These are phyloP conservation scores for Elgaria multicarinata DNA, from an alignment of 2,113 vertebrate genomes.

Conservation along the genomic window DNA sequence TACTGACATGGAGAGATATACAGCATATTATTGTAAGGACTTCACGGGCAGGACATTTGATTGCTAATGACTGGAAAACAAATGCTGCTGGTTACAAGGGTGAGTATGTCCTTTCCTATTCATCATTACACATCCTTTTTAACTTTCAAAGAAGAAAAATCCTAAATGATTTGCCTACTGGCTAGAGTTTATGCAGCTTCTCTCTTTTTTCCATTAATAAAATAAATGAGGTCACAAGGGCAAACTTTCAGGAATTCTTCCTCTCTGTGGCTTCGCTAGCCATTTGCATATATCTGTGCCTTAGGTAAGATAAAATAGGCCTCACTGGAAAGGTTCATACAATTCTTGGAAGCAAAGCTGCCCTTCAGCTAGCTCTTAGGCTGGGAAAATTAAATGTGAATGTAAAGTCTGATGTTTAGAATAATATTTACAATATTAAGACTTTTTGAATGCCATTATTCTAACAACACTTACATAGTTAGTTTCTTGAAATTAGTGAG, in stretches of 20 bases:
- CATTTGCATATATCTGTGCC: background rate
- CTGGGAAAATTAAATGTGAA: background rate
- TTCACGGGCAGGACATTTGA: constrained; percentile 95
- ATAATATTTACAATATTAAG: background rate
- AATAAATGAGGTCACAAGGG: background rate
- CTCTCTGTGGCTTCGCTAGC: background rate
- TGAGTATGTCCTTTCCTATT: constrained; percentile 79
- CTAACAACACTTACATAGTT: background rate
- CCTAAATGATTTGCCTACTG: background rate
- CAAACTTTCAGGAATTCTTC: background rate
- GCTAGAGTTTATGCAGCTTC: constrained; percentile 24
- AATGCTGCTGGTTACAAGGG: constrained; percentile 99
- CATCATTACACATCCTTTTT: constrained; percentile 56
- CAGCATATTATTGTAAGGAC: constrained; percentile 99
- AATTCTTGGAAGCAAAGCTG: background rate
- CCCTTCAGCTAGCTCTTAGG: background rate
- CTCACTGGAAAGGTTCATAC: background rate
- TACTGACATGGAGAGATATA: constrained; percentile 96
- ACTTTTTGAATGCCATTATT: background rate
- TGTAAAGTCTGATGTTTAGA: background rate
- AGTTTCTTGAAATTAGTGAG: background rate
- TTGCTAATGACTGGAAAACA: constrained; percentile 98
- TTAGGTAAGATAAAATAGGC: background rate
- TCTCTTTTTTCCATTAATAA: constrained; percentile 37
- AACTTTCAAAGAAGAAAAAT: constrained; percentile 53